Conservation (phyloP, 2,113 vertebrate genomes). For the Rana temporaria region DNA sequence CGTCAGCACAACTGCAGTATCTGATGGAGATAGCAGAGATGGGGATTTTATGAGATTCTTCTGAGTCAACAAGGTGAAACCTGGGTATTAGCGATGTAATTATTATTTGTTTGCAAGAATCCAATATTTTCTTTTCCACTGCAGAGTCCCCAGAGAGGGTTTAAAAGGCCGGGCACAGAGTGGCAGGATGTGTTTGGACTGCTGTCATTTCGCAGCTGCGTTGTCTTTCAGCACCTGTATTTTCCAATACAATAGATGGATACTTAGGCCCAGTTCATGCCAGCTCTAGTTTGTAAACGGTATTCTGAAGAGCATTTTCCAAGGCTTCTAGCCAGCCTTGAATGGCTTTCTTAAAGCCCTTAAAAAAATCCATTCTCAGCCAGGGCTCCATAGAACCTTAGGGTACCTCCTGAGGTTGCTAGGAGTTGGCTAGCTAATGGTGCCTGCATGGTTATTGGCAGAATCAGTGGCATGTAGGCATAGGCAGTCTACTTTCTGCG, state of each 20-base stretch:
- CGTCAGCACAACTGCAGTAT: neutral
- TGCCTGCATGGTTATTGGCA: too few species aligned
- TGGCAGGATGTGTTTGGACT: neutral
- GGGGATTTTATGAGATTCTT: slow-evolving; percentile 8
- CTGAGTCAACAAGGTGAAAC: neutral
- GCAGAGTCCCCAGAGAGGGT: neutral
- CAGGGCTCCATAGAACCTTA: too few species aligned
- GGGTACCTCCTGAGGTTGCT: too few species aligned
- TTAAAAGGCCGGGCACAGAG: slow-evolving; percentile 16
- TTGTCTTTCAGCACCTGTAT: neutral
- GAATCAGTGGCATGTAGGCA: too few species aligned
- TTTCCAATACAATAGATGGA: neutral
- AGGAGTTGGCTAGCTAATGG: too few species aligned
- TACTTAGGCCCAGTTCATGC: neutral
- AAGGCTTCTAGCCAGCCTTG: too few species aligned
- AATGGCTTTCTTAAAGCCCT: too few species aligned
- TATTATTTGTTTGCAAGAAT: slow-evolving; percentile 35
- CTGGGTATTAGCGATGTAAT: slow-evolving; percentile 26
- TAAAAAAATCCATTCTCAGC: too few species aligned
- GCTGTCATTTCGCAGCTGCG: neutral
- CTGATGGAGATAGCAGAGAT: neutral
- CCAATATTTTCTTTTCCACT: slow-evolving; percentile 26
- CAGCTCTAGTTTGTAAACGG: neutral
- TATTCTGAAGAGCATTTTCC: too few species aligned
- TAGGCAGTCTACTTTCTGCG: too few species aligned